Base-by-base conservation (phyloP, 1,140 invertebrate species). In the Drosophila quadrilineata region DNA sequence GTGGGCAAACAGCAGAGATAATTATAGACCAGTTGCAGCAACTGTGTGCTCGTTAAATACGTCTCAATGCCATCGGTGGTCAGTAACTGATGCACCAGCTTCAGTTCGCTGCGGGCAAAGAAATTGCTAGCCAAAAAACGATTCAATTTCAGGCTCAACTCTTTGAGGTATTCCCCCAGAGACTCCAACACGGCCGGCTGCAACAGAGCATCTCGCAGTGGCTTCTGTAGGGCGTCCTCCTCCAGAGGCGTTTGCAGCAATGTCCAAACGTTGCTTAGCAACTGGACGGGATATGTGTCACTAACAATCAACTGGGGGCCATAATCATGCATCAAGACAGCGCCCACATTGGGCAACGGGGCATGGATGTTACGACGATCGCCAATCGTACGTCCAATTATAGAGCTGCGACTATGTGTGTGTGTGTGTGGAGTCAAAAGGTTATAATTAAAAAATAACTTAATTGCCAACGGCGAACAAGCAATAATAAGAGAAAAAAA, bases 11-110 rank as follows among this genome's bases (percentile, higher is more conserved):
- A 84, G 28, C 75, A 75, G 0, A 89, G 17, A 50, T 86, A 86
- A 40, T 69, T 90, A 19, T 86, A 89, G 9, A 79, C 86, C 17
- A 88, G 36, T 53, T 80, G 82, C 22, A 89, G 38, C n/a, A 89
- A 26, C 36, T 82, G 69, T 1, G 58, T 24, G 8, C 65, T 69
- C 8, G 63, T 24, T 26, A 88, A 19, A 48, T 87, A 87, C 3
- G 57, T 66, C 22, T 84, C 68, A 46, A 89, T 31, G 3, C 69
- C 73, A 8, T 86, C 67, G 3, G 73, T 86, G 14, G 46, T 69
- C 0, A 90, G 41, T 0, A 89, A 21, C 29, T 89, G 87, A 45
- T 75, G 80, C 0, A 89, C 57, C 1, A 90, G 56, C 31, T 69
- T 64, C 8, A 90, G 52, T 58, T 90, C 89, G 49, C 64, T 73